These are phyloP conservation scores for Sminthurides aquaticus DNA, from an alignment of 2,888 invertebrate species.

Conservation along the genomic window DNA sequence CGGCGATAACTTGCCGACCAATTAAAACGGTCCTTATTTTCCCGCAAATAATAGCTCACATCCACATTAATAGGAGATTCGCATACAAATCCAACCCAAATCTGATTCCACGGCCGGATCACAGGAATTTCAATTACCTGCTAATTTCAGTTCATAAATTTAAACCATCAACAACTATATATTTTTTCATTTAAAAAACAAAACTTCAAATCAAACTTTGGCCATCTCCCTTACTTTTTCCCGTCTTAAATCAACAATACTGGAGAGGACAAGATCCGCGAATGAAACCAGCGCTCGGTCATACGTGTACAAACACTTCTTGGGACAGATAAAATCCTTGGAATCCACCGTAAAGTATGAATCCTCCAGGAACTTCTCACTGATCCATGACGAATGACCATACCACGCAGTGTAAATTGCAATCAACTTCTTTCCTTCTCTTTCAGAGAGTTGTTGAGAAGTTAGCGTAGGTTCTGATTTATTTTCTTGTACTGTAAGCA, in stretches of 20 bases:
- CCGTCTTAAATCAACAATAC: neutral
- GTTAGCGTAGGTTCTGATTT: too few species aligned
- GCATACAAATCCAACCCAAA: neutral
- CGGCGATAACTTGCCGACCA: neutral
- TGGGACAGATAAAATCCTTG: neutral
- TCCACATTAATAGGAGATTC: neutral
- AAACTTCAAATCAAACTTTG: too few species aligned
- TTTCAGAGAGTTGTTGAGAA: too few species aligned
- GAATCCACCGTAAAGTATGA: neutral
- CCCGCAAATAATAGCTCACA: neutral
- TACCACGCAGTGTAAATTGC: too few species aligned
- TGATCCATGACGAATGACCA: too few species aligned
- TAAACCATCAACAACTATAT: too few species aligned
- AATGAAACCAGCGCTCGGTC: neutral
- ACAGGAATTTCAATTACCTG: neutral
- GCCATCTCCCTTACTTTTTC: too few species aligned
- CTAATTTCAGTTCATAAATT: too few species aligned
- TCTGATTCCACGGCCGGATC: neutral
- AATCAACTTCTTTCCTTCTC: too few species aligned
- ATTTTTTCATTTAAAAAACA: too few species aligned
- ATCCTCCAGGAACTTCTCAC: too few species aligned
- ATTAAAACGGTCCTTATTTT: neutral
- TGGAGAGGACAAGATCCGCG: neutral
- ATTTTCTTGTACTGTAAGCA: too few species aligned
- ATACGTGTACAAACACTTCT: neutral